Conservation (phyloP, 2,888 invertebrate genomes). For the Cylloceria caligata region DNA sequence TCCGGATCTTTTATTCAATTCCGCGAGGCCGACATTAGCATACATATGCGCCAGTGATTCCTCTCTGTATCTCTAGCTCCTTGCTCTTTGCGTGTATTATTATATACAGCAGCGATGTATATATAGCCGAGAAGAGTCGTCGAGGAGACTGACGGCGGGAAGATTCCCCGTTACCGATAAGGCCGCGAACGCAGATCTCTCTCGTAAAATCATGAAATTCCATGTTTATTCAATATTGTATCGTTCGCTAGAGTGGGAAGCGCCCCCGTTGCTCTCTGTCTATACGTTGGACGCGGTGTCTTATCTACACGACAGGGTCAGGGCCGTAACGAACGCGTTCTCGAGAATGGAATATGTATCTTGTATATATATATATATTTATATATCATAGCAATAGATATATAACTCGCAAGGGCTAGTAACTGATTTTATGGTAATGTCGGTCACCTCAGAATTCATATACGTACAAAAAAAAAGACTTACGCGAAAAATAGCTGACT, state of each 20-base stretch:
- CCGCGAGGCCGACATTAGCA: conserved; percentile 80
- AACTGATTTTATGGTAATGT: conserved; percentile 10
- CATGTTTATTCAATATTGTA: conserved; percentile 84
- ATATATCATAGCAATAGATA: not conserved
- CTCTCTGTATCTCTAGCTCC: conserved; percentile 48
- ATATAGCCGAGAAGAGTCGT: conserved; percentile 16
- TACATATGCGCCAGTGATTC: conserved; percentile 77
- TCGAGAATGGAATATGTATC: not conserved
- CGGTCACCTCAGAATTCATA: not conserved
- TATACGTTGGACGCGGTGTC: conserved; percentile 46
- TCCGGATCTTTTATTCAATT: conserved; percentile 84
- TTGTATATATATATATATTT: conserved; percentile 10
- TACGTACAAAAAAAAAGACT: not conserved
- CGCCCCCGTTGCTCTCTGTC: not conserved
- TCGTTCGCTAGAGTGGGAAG: conserved; percentile 36
- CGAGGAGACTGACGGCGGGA: conserved; percentile 67
- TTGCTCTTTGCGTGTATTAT: conserved; percentile 34
- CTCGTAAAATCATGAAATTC: conserved; percentile 83
- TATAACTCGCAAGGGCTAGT: not conserved
- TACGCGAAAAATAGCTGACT: no score
- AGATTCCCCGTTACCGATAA: conserved; percentile 77
- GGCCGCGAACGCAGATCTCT: conserved; percentile 71
- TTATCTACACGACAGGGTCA: conserved; percentile 66
- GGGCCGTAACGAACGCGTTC: conserved; percentile 49
- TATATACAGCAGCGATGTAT: conserved; percentile 36